Evolutionary conservation across 2,113 vertebrate species (phyloP).

Genomic region (Malurus alboscapulatus): DNA sequence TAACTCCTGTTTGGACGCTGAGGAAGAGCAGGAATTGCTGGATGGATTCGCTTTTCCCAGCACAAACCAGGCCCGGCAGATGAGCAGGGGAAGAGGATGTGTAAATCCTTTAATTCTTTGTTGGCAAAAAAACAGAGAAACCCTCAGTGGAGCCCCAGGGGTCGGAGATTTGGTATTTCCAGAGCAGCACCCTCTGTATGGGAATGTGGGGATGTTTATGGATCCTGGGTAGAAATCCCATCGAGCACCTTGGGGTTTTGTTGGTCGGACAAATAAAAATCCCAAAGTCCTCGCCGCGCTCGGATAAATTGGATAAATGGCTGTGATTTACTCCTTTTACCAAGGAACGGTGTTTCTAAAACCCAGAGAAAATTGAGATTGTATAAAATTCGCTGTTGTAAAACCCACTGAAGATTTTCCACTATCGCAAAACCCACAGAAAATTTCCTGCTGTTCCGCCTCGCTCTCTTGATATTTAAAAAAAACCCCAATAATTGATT

Average conservation of each 20-base stretch:
- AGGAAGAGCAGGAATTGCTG: background rate
- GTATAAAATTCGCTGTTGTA: background rate
- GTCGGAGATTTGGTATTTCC: background rate
- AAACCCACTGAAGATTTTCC: background rate
- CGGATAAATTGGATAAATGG: background rate
- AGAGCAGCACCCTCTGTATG: background rate
- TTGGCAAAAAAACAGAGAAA: background rate
- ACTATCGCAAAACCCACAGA: background rate
- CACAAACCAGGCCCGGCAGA: background rate
- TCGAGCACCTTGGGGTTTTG: background rate
- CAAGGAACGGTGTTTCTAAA: background rate
- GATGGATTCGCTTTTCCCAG: background rate
- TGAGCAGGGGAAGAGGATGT: background rate
- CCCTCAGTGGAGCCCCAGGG: background rate
- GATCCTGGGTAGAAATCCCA: accelerated
- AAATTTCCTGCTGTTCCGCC: background rate
- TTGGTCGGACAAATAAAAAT: background rate
- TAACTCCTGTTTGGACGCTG: background rate
- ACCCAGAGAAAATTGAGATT: background rate
- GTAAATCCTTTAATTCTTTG: background rate
- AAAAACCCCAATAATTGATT: background rate
- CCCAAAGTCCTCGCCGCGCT: accelerated
- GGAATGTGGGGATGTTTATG: background rate
- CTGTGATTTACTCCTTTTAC: background rate
- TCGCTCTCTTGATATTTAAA: background rate